These are phyloP conservation scores for Pterocles gutturalis DNA, from an alignment of 2,113 vertebrate species.

Conservation along the genomic window DNA sequence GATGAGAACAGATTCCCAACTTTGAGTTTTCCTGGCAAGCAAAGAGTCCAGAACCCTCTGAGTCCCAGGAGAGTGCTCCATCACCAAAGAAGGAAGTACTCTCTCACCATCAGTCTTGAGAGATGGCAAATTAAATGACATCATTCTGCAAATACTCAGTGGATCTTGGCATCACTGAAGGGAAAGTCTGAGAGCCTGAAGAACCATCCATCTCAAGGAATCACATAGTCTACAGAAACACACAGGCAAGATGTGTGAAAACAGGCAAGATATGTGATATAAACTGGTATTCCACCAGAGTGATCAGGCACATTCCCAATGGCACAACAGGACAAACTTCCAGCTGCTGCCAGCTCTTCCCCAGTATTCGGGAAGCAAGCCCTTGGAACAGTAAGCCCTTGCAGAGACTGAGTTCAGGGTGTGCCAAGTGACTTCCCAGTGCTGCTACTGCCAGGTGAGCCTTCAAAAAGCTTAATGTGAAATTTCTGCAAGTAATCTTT, in stretches of 20 bases:
- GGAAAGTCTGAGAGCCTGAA: conserved; percentile 13
- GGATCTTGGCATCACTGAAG: conserved; percentile 29
- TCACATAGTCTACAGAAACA: neutral
- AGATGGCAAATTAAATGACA: conserved; percentile 15
- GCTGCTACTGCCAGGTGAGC: neutral
- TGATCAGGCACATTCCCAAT: neutral
- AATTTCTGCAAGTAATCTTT: neutral
- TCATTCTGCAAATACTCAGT: conserved; percentile 19
- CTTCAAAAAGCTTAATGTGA: neutral
- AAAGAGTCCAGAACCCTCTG: neutral
- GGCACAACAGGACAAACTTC: neutral
- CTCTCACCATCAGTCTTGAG: neutral
- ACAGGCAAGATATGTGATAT: neutral
- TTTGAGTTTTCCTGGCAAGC: neutral
- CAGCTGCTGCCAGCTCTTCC: neutral
- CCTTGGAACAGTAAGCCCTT: neutral
- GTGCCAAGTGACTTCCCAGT: neutral
- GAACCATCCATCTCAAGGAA: neutral
- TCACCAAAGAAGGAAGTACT: conserved; percentile 22
- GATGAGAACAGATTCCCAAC: neutral
- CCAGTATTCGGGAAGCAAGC: neutral
- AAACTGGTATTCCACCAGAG: neutral
- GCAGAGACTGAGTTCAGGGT: neutral
- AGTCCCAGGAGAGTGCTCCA: neutral
- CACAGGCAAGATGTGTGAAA: neutral